Conservation (phyloP, 2,113 vertebrate species). For the Heloderma charlesbogerti region DNA sequence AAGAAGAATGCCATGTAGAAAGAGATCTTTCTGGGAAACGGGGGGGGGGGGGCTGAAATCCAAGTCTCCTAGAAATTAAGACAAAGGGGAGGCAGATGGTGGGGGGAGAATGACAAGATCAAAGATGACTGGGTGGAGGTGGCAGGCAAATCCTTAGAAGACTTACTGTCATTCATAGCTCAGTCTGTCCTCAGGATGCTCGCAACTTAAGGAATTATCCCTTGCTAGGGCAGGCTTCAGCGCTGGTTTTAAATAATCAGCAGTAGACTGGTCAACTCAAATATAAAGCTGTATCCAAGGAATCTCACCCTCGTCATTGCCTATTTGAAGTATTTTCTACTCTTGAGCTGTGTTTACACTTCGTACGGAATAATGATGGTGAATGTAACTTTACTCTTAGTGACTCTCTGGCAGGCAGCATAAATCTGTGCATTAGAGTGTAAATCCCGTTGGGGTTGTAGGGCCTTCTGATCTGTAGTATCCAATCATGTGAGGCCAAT, state of each 20-base stretch:
- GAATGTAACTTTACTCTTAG: constrained; percentile 9
- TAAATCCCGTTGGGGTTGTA: not conserved
- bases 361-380: not conserved
- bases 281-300: not conserved
- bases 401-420: constrained; percentile 14
- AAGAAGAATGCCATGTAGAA: not conserved
- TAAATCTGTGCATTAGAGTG: constrained; percentile 19
- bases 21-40: not conserved
- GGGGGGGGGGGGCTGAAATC: constrained; percentile 1
- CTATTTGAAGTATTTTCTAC: not conserved
- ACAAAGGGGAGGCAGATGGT: not conserved
- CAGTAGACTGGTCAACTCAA: constrained; percentile 5
- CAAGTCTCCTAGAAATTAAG: constrained; percentile 2
- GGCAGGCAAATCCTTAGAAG: constrained; percentile 18
- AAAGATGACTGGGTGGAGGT: not conserved
- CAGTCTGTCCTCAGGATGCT: constrained; percentile 2
- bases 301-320: not conserved
- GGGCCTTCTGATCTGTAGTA: not conserved
- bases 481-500: not conserved
- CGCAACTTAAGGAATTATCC: constrained; percentile 17
- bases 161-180: constrained; percentile 30
- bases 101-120: not conserved
- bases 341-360: not conserved
- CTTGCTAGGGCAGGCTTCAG: not conserved
- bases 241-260: not conserved